A percentile compares a stretch with the other conserved stretches of the same genome.
These are phyloP conservation scores for Kobus ellipsiprymnus DNA, from an alignment of 2,113 vertebrate genomes.

Conservation along the genomic window DNA sequence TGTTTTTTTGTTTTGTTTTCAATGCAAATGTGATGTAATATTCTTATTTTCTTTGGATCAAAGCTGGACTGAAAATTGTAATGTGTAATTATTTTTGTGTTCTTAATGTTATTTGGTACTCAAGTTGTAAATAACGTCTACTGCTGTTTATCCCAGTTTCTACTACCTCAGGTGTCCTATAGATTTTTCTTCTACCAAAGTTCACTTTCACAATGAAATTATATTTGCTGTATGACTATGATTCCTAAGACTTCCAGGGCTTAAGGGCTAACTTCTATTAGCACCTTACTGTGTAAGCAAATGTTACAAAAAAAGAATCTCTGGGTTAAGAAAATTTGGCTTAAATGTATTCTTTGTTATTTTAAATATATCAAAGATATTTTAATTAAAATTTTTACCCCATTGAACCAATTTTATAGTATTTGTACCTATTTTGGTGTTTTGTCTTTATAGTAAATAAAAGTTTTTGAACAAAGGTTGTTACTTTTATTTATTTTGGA, in stretches of 20 bases:
- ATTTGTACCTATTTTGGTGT: conserved; percentile 93
- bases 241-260: conserved; percentile 92
- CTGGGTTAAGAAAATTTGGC: conserved; percentile 91
- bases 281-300: conserved; percentile 93
- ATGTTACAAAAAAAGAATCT: conserved; percentile 85
- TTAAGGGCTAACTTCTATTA: conserved; percentile 93
- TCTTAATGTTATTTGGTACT: conserved; percentile 93
- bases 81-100: conserved; percentile 90
- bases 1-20: conserved; percentile 72
- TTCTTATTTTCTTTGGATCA: conserved; percentile 91
- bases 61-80: conserved; percentile 93
- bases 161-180: conserved; percentile 97
- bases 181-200: conserved; percentile 96
- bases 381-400: conserved; percentile 95
- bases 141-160: conserved; percentile 95
- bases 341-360: conserved; percentile 92
- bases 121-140: conserved; percentile 89
- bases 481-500: conserved; percentile 29
- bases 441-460: conserved; percentile 95
- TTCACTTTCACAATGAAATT: conserved; percentile 90
- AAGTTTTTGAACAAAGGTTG: conserved; percentile 85
- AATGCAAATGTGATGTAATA: conserved; percentile 88
- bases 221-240: conserved; percentile 87
- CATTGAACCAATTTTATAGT: conserved; percentile 92
- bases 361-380: conserved; percentile 92